These are phyloP conservation scores for Fistularia tabacaria DNA, from an alignment of 2,797 vertebrate species.

Conservation along the genomic window DNA sequence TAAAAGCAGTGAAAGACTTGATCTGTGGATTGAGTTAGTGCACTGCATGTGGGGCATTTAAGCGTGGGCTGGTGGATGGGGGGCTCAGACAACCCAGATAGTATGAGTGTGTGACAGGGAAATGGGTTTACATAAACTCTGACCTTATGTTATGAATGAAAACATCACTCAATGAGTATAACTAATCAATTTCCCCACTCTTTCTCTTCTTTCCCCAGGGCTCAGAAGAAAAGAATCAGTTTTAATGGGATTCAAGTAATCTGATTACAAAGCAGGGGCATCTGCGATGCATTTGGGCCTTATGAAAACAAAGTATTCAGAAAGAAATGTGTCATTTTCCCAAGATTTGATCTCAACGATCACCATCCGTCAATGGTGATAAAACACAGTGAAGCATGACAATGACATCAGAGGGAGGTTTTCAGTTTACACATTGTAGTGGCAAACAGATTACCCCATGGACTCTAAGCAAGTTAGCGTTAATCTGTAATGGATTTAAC, in stretches of 20 bases:
- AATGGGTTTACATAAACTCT: slow-evolving; percentile 60
- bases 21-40: slow-evolving; percentile 44
- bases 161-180: slow-evolving; percentile 62
- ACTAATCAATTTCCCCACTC: slow-evolving; percentile 63
- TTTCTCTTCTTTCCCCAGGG: slow-evolving; percentile 44
- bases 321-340: slow-evolving; percentile 20
- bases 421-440: not conserved
- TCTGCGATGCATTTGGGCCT: slow-evolving; percentile 43
- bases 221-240: slow-evolving; percentile 48
- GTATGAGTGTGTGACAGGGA: slow-evolving; percentile 23
- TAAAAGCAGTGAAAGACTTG: slow-evolving; percentile 61
- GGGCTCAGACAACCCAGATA: not conserved
- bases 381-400: not conserved
- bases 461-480: slow-evolving; percentile 40
- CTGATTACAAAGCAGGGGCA: slow-evolving; percentile 53
- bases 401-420: not conserved
- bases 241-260: slow-evolving; percentile 63
- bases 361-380: slow-evolving; percentile 2
- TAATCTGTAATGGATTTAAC: slow-evolving; percentile 54
- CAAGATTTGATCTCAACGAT: not conserved
- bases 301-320: slow-evolving; percentile 20
- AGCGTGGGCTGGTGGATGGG: slow-evolving; percentile 10
- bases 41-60: slow-evolving; percentile 14
- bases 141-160: slow-evolving; percentile 63
- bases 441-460: slow-evolving; percentile 22